phyloP scores from a whole-genome alignment of 92 coral and sea anemone genomes.

The Metridium senile region DNA sequence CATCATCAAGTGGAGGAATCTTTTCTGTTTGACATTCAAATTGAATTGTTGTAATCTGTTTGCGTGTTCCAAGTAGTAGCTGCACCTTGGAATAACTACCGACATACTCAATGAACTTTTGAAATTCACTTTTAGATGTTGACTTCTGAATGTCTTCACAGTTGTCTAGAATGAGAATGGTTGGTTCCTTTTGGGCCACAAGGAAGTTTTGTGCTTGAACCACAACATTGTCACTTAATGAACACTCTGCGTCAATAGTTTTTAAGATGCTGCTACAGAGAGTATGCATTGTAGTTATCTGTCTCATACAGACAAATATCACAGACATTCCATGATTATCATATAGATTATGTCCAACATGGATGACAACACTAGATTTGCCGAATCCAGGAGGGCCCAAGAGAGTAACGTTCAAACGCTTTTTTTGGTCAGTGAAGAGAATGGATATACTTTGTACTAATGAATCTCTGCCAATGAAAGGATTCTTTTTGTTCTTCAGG shows the following conservation, averaged over 20 bases:
- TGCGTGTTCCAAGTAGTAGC: constrained; percentile 23
- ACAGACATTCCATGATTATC: background rate
- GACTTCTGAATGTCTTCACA: constrained; percentile 54
- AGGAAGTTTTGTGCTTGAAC: constrained; percentile 21
- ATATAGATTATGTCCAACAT: constrained; percentile 32
- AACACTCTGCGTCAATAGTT: constrained; percentile 14
- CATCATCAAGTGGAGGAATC: constrained; percentile 11
- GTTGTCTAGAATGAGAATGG: constrained; percentile 52
- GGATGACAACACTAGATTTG: constrained; percentile 42
- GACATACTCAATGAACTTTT: constrained; percentile 28
- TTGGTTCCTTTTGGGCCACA: background rate
- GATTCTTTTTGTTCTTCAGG: background rate
- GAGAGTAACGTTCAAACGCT: constrained; percentile 18
- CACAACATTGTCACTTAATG: constrained; percentile 29
- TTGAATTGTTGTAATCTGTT: background rate
- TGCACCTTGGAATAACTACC: constrained; percentile 20
- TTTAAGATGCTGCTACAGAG: constrained; percentile 32
- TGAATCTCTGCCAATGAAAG: constrained; percentile 27
- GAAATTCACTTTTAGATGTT: constrained; percentile 7
- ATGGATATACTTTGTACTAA: background rate
- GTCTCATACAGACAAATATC: constrained; percentile 10
- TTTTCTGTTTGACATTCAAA: constrained; percentile 16
- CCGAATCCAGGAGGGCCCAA: constrained; percentile 59
- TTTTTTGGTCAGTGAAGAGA: background rate
- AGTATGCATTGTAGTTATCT: constrained; percentile 5